These are phyloP conservation scores for Pteropus rufus DNA, from an alignment of 2,797 vertebrate genomes.

Conservation along the genomic window DNA sequence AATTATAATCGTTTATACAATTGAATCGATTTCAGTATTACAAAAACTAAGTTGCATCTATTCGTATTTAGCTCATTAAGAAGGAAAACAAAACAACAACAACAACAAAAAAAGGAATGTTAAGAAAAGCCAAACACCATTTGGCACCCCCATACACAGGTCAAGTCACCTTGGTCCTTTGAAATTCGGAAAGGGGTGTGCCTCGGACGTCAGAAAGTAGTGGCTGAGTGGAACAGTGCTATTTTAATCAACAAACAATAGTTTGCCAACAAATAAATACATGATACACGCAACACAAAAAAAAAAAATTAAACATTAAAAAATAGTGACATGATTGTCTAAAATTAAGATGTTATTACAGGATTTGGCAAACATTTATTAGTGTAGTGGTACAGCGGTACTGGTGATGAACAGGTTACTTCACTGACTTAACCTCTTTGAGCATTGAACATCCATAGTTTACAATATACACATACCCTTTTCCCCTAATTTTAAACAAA, in stretches of 20 bases:
- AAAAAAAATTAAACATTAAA: conserved; percentile 87
- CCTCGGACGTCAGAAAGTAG: conserved; percentile 79
- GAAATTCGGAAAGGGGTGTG: conserved; percentile 81
- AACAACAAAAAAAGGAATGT: conserved; percentile 88
- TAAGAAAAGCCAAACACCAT: conserved; percentile 92
- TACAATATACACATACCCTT: conserved; percentile 87
- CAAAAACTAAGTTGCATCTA: conserved; percentile 95
- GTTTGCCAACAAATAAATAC: conserved; percentile 99
- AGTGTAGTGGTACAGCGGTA: conserved; percentile 98
- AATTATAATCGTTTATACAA: conserved; percentile 97
- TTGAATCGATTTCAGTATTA: conserved; percentile 95
- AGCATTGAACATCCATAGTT: conserved; percentile 84
- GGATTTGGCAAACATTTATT: conserved; percentile 91
- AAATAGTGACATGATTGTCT: conserved; percentile 96
- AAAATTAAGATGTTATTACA: conserved; percentile 95
- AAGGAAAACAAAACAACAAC: conserved; percentile 90
- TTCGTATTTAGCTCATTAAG: conserved; percentile 95
- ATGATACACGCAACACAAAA: conserved; percentile 93
- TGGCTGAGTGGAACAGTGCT: conserved; percentile 95
- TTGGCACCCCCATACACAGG: conserved; percentile 92
- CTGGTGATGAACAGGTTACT: conserved; percentile 79
- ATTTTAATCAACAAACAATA: conserved; percentile 97
- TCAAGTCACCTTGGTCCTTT: conserved; percentile 86
- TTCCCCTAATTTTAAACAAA: conserved; percentile 80
- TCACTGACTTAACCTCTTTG: conserved; percentile 82